These are phyloP conservation scores for Podotricha telesiphe DNA, from an alignment of 2,888 invertebrate genomes.

Conservation along the genomic window DNA sequence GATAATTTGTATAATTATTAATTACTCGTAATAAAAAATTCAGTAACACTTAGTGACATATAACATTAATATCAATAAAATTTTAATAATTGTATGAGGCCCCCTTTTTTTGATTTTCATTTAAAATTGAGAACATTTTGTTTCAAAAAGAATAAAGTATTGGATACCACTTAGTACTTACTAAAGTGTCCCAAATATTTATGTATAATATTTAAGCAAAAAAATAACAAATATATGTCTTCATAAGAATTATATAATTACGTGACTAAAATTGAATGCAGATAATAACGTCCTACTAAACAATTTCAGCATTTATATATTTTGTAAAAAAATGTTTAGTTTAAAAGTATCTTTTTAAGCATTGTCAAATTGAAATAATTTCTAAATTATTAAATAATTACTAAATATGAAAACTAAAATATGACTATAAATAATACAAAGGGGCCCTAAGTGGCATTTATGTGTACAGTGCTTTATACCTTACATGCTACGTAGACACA, in stretches of 20 bases:
- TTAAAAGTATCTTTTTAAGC: too few species aligned
- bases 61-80: not conserved
- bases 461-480: conserved; percentile 9
- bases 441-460: not conserved
- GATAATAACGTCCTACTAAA: too few species aligned
- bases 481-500: conserved; percentile 3
- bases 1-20: not conserved
- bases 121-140: not conserved
- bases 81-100: not conserved
- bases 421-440: not conserved
- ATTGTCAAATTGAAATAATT: too few species aligned
- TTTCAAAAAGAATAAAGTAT: not conserved
- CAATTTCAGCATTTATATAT: too few species aligned
- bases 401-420: not conserved
- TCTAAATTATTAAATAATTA: not conserved
- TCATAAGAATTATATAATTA: not conserved
- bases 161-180: not conserved
- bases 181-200: not conserved
- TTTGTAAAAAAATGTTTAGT: too few species aligned
- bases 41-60: not conserved
- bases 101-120: conserved; percentile 15
- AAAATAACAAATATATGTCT: not conserved
- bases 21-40: not conserved
- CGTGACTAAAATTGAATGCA: not conserved
- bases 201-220: not conserved